Evolutionary conservation across 2,888 invertebrate genomes (phyloP), one percentile per base, ranked within the genome.

Genomic region (Platycheirus albimanus): DNA sequence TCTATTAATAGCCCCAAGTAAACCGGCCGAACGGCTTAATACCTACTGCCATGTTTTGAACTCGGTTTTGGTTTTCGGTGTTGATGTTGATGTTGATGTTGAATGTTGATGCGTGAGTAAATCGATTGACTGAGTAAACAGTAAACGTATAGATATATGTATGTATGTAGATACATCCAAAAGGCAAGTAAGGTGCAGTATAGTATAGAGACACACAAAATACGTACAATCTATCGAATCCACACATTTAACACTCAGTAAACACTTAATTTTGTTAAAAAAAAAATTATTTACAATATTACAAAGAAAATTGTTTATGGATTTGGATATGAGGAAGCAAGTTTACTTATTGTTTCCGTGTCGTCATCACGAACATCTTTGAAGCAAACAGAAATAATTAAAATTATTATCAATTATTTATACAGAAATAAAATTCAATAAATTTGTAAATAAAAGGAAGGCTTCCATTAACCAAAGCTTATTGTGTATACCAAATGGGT

Each of bases 1-100:
- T 70, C 67, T 77, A 81, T 71, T 81, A 67, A 67, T 77, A 81
- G 71, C 52, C n/a, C 17, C 17, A 47, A 38, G 70, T 24, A 81
- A 81, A 81, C 81, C 77, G 77, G 81, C 77, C 77, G 7, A 76
- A 71, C 77, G 43, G 67, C 77, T 66, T 81, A 52, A 72, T 75
- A 52, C n/a, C n/a, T 8, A 58, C 61, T 61, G 66, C 71, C 76
- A 81, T 76, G 36, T 70, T 70, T 49, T 67, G 61, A 71, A 61
- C 61, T 70, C 56, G n/a, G n/a, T 63, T 61, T 45, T 30, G 13
- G 72, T 30, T 24, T 49, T 70, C 28, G 47, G 28, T 33, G 47
- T 13, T 24, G n/a, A n/a, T n/a, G n/a, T 70, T 49, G n/a, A 10
- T 63, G 43, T 45, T 30, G 13, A 67, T 30, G 28, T 49, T 70